Evolutionary conservation across 2,797 vertebrate species (phyloP), one percentile per base, ranked within the genome.

Genomic region (Pelobates cultripes): DNA sequence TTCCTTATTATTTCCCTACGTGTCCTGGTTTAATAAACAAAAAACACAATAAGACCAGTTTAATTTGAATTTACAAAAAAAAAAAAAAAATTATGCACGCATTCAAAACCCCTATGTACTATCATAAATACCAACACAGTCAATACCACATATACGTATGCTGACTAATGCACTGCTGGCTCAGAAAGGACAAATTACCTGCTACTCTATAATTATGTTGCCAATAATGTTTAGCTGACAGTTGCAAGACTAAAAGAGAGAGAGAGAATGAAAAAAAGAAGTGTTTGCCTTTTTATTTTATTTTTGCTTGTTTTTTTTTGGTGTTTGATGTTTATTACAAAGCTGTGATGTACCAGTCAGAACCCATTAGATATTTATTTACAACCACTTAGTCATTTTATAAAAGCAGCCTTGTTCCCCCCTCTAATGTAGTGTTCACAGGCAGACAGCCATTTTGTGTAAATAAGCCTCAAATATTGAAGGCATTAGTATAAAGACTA

Each of bases 241-340:
- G 28, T 28, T 28, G 28, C 2, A 28, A 28, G 28, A 28, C 28
- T 28, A 28, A 28, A 28, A 28, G 28, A 28, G 28, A 28, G 28
- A 28, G 28, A 28, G 28, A 28, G 3, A 47, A 28, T 1, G 3
- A 51, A 51, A 51, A 57, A 12, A 57, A 57, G 47, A 10, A 10
- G 47, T 6, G 47, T 5, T 5, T 5, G 55, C 55, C 55, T 12
- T 28, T 28, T 28, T 28, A 12, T 57, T 57, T 2, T 57, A 5
- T 1, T 57, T 57, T 12, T 1, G 14, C 13, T 15, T 12, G 64
- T 53, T 57, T 69, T 45, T 66, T 68, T 51, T 51, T 1, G 5
- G 5, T 68, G 63, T 68, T 61, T 77, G 40, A n/a, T 28, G 66
- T 66, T 77, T 67, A 77, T 68, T 68, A 9, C 66, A 69, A 12